Percentiles rank a stretch among this genome's conserved stretches.
These are phyloP conservation scores for Cordilura impudica DNA, from an alignment of 2,888 invertebrate genomes.

Conservation along the genomic window DNA sequence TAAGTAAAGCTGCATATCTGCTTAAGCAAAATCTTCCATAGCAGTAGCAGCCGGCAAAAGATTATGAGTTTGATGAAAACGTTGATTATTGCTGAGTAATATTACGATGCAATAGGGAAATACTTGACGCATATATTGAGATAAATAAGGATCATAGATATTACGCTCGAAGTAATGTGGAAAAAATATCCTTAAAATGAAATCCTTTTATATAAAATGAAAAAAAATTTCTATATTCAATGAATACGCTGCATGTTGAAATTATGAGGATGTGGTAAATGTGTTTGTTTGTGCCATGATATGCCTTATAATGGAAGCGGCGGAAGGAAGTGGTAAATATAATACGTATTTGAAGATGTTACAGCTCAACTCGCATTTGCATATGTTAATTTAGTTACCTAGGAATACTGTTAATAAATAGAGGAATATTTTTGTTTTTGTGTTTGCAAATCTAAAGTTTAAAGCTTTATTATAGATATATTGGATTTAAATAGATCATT, in stretches of 20 bases:
- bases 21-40: not conserved
- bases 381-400: not conserved
- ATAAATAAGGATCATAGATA: constrained; percentile 51
- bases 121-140: constrained; percentile 45
- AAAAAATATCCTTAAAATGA: not conserved
- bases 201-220: constrained; percentile 8
- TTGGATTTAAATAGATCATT: no score
- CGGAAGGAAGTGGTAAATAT: constrained; percentile 31
- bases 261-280: not conserved
- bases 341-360: not conserved
- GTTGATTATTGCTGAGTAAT: constrained; percentile 52
- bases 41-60: constrained; percentile 1
- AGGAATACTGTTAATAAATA: no score
- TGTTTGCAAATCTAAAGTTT: no score
- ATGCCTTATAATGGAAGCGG: not conserved
- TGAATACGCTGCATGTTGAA: not conserved
- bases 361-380: not conserved
- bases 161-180: not conserved
- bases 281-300: not conserved
- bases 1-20: not conserved
- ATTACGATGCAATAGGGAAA: constrained; percentile 44
- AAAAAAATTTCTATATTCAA: constrained; percentile 8
- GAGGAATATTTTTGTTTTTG: no score
- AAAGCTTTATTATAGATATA: no score
- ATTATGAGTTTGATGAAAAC: constrained; percentile 56